These are phyloP conservation scores for Sebastes oblongus DNA, from an alignment of 2,797 vertebrate species.

Conservation along the genomic window DNA sequence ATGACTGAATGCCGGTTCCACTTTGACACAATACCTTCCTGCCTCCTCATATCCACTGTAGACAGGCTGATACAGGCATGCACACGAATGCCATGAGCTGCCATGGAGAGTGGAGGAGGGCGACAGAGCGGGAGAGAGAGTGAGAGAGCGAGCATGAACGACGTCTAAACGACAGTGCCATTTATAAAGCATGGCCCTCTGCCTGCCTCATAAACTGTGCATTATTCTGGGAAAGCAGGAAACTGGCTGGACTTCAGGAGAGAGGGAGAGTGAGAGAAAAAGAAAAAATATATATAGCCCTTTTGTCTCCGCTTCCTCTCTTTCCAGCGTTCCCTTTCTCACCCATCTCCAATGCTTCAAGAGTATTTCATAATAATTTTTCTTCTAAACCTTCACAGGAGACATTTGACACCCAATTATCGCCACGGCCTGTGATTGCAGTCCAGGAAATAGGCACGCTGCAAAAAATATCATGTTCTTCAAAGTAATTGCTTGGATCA, in stretches of 20 bases:
- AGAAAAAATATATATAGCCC: neutral
- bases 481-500: no score
- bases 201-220: slow-evolving; percentile 73
- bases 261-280: slow-evolving; percentile 25
- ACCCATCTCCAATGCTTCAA: neutral
- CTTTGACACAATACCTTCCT: slow-evolving; percentile 24
- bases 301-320: neutral
- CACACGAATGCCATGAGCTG: slow-evolving; percentile 33
- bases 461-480: neutral
- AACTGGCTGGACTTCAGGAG: slow-evolving; percentile 52
- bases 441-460: neutral
- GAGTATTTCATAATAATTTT: neutral
- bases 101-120: slow-evolving; percentile 36
- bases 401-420: neutral
- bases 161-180: slow-evolving; percentile 51
- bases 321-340: slow-evolving; percentile 5
- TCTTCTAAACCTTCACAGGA: neutral
- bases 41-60: neutral
- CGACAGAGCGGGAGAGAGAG: slow-evolving; percentile 7
- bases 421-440: neutral
- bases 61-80: slow-evolving; percentile 9
- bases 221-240: slow-evolving; percentile 77
- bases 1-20: slow-evolving; percentile 6
- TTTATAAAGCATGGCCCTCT: slow-evolving; percentile 75
- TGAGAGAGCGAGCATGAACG: neutral